Evolutionary conservation across 2,888 invertebrate species (phyloP).

Genomic region (Tipula unca): DNA sequence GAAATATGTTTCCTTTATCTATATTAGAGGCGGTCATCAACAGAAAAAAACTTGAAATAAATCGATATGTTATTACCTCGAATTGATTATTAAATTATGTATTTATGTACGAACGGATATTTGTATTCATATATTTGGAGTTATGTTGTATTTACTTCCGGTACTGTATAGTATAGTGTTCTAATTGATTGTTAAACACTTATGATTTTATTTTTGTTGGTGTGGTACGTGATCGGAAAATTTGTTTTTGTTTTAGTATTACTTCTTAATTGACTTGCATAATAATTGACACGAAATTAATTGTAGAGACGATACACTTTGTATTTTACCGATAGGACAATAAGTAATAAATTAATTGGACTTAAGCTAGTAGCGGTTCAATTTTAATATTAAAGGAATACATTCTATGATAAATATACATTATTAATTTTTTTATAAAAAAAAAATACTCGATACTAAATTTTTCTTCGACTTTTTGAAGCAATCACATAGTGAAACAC

Average conservation of each 20-base stretch:
- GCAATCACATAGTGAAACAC: no score
- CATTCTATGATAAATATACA: no score
- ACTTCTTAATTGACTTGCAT: not conserved
- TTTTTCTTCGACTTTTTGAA: no score
- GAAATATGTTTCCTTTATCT: not conserved
- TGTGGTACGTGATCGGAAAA: not conserved
- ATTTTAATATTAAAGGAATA: no score
- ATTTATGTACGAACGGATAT: not conserved
- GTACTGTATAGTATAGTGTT: not conserved
- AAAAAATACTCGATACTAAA: no score
- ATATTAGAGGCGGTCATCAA: no score
- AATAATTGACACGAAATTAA: not conserved
- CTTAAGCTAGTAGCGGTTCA: no score
- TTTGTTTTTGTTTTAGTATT: not conserved
- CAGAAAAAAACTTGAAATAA: no score
- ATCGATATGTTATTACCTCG: not conserved
- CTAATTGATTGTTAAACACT: constrained; percentile 4
- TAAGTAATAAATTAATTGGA: no score
- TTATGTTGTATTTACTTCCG: not conserved
- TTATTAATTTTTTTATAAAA: no score
- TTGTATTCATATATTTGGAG: not conserved
- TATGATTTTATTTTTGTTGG: not conserved
- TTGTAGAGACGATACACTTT: not conserved
- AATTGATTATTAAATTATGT: not conserved
- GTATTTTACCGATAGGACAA: no score